A percentile compares a stretch with the other conserved stretches of the same genome.
Evolutionary conservation across 23 tunicate genomes (phyloP).

Genomic region (Phallusia fumigata): DNA sequence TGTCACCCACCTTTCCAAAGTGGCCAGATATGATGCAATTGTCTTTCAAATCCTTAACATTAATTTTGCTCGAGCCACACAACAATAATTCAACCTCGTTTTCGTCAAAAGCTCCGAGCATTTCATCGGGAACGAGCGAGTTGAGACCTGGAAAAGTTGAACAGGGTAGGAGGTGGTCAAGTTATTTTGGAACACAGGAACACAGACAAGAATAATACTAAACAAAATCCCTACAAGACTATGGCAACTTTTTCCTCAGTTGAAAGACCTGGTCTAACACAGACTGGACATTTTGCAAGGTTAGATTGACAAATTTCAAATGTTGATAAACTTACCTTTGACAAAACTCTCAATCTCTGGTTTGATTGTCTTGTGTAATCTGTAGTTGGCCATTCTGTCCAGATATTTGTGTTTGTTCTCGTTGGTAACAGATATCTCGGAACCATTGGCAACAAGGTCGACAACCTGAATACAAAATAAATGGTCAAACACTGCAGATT

Average conservation of each 20-base stretch:
- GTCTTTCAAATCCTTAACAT: constrained; percentile 59
- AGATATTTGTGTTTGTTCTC: constrained; percentile 76
- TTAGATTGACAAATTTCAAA: neutral
- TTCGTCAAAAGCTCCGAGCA: constrained; percentile 77
- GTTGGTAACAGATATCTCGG: constrained; percentile 65
- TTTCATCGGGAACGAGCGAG: constrained; percentile 74
- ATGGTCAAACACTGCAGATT: neutral
- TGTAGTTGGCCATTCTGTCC: constrained; percentile 70
- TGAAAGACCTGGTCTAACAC: no score
- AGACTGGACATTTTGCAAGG: neutral
- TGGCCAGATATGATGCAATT: constrained; percentile 24
- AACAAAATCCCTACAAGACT: no score
- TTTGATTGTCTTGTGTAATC: constrained; percentile 64
- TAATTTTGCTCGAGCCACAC: constrained; percentile 85
- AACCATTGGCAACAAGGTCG: constrained; percentile 62
- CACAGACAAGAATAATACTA: no score
- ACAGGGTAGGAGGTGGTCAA: neutral
- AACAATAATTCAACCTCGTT: constrained; percentile 86
- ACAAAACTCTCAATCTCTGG: constrained; percentile 60
- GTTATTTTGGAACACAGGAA: no score
- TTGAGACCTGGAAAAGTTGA: constrained; percentile 40
- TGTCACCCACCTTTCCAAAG: neutral
- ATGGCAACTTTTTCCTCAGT: no score
- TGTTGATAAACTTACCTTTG: constrained; percentile 54
- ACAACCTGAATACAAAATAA: constrained; percentile 40